A percentile compares a stretch with the other conserved stretches of the same genome.
These are phyloP conservation scores for Thomomys bottae DNA, from an alignment of 2,113 vertebrate species.

Conservation along the genomic window DNA sequence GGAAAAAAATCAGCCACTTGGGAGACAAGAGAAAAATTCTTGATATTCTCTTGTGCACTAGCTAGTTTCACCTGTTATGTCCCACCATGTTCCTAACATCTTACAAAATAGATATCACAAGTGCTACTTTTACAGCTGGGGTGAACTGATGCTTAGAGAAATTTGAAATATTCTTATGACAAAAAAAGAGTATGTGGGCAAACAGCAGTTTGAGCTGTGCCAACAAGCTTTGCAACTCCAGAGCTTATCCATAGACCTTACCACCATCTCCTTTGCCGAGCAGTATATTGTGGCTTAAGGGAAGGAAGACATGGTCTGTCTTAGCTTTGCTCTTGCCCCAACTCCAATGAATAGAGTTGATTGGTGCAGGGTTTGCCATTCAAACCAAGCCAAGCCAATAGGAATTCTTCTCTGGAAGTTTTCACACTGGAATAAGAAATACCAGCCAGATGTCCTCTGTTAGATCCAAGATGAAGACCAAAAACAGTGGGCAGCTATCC, in stretches of 20 bases:
- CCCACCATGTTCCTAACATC: background rate
- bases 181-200: background rate
- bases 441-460: background rate
- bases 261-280: background rate
- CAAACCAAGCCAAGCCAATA: background rate
- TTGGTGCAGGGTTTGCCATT: background rate
- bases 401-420: background rate
- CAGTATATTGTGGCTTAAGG: background rate
- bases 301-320: background rate
- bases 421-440: background rate
- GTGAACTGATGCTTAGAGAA: constrained; percentile 12
- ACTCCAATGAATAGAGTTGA: background rate
- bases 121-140: constrained; percentile 12
- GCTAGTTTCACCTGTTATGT: constrained; percentile 43
- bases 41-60: constrained; percentile 21
- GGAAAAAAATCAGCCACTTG: constrained; percentile 65
- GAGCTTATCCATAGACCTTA: background rate
- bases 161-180: background rate
- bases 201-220: background rate
- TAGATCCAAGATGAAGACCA: background rate
- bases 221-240: background rate
- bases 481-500: background rate
- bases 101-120: constrained; percentile 18
- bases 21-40: constrained; percentile 56
- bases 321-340: background rate